A percentile compares a stretch with the other conserved stretches of the same genome.
Conservation (phyloP, 2,888 invertebrate genomes). For the Agriopis aurantiaria region DNA sequence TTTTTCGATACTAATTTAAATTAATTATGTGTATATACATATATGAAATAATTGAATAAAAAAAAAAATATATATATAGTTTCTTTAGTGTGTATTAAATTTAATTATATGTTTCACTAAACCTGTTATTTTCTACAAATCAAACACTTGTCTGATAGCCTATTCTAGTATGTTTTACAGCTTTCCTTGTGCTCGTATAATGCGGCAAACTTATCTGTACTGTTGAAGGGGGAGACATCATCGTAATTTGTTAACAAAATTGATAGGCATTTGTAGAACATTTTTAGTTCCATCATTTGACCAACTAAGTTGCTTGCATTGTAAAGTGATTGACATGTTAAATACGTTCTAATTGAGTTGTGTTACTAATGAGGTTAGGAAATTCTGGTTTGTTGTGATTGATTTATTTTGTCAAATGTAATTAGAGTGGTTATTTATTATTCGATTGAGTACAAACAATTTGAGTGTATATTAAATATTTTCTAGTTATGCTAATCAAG, state of each 20-base stretch:
- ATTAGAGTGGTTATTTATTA: neutral
- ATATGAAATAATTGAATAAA: too few relatives aligned
- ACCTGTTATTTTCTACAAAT: too few relatives aligned
- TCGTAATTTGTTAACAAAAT: neutral
- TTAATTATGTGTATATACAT: too few relatives aligned
- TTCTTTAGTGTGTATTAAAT: too few relatives aligned
- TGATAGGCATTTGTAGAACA: neutral
- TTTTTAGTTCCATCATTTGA: neutral
- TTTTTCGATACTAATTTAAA: too few relatives aligned
- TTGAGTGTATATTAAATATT: neutral
- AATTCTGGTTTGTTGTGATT: slow-evolving; percentile 4
- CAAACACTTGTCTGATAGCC: too few relatives aligned
- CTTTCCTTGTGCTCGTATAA: neutral
- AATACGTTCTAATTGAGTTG: slow-evolving; percentile 10
- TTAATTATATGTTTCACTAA: too few relatives aligned
- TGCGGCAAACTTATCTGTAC: neutral
- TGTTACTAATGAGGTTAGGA: slow-evolving; percentile 4
- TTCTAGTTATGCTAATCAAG: neutral
- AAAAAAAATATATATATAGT: too few relatives aligned
- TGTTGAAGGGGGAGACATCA: neutral
- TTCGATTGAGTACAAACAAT: neutral
- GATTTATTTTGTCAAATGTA: slow-evolving; percentile 12
- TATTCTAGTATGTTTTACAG: neutral
- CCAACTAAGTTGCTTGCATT: neutral
- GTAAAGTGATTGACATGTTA: slow-evolving; percentile 20